phyloP scores from a whole-genome alignment of 2,888 invertebrate genomes.

The Danaus chrysippus region DNA sequence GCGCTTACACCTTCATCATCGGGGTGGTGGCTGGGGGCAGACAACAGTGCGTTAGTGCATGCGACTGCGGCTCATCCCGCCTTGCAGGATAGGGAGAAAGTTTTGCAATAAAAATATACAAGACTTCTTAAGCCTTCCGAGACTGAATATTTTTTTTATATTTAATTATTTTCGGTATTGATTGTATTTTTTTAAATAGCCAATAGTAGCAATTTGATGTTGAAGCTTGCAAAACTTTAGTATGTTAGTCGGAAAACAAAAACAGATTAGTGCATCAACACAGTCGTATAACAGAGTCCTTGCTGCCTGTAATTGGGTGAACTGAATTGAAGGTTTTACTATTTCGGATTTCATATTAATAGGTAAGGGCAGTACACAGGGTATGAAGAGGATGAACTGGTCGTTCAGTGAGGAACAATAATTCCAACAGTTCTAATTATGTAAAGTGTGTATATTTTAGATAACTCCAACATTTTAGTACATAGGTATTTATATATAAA shows the following conservation, averaged over 20 bases:
- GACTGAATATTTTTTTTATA: conserved; percentile 7
- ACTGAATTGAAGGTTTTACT: too few relatives aligned
- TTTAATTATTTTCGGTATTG: conserved; percentile 11
- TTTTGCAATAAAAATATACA: conserved; percentile 43
- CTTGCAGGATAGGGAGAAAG: conserved; percentile 36
- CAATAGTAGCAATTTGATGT: conserved; percentile 40
- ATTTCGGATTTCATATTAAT: background rate
- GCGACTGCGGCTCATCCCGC: conserved; percentile 46
- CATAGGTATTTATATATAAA: conserved; percentile 57
- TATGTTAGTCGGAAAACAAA: conserved; percentile 58
- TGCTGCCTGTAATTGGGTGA: background rate
- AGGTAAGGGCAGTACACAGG: conserved; percentile 1
- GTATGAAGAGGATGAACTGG: conserved; percentile 23
- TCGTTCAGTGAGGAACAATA: conserved; percentile 29
- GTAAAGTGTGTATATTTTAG: conserved; percentile 35
- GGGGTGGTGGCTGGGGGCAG: conserved; percentile 76
- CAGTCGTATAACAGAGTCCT: conserved; percentile 19
- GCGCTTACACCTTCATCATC: conserved; percentile 71
- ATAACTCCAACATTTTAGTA: conserved; percentile 44
- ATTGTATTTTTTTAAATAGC: conserved; percentile 27
- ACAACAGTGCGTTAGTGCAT: conserved; percentile 72
- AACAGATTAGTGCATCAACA: conserved; percentile 35
- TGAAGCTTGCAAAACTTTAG: conserved; percentile 64
- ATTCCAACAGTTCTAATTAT: conserved; percentile 32
- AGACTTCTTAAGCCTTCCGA: conserved; percentile 10